These are phyloP conservation scores for Leucosticte australis DNA, from an alignment of 2,113 vertebrate species.

Conservation along the genomic window DNA sequence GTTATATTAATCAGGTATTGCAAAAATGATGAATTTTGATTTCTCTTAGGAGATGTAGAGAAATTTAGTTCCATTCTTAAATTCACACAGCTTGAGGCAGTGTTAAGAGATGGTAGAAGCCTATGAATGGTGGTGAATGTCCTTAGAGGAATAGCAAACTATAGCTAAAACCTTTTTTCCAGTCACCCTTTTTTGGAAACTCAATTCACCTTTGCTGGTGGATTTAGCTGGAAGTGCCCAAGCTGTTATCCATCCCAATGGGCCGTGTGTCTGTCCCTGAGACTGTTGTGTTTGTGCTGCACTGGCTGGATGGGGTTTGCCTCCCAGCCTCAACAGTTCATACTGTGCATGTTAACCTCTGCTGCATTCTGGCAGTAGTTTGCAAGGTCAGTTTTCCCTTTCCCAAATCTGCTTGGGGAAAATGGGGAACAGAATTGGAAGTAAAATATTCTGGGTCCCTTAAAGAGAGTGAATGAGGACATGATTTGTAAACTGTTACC, in stretches of 20 bases:
- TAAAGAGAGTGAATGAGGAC: not conserved
- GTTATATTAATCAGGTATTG: not conserved
- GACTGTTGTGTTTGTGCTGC: not conserved
- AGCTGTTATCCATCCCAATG: not conserved
- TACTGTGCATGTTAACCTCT: rapidly evolving
- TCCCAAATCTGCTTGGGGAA: not conserved
- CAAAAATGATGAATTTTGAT: not conserved
- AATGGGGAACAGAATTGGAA: not conserved
- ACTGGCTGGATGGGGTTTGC: not conserved
- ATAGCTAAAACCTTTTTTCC: not conserved
- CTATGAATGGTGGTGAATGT: not conserved
- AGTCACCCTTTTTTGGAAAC: not conserved
- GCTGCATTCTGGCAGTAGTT: not conserved
- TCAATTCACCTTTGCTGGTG: not conserved
- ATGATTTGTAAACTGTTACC: not conserved
- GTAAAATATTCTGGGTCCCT: not conserved
- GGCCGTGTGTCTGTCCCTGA: not conserved
- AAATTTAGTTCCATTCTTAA: not conserved
- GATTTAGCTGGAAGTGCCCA: not conserved
- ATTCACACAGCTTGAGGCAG: not conserved
- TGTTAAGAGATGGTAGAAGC: not conserved
- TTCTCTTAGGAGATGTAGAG: not conserved
- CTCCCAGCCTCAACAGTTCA: not conserved
- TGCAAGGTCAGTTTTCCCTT: not conserved
- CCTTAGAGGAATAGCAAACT: not conserved